phyloP scores from a whole-genome alignment of 1,140 invertebrate genomes.

The Campodea augens region DNA sequence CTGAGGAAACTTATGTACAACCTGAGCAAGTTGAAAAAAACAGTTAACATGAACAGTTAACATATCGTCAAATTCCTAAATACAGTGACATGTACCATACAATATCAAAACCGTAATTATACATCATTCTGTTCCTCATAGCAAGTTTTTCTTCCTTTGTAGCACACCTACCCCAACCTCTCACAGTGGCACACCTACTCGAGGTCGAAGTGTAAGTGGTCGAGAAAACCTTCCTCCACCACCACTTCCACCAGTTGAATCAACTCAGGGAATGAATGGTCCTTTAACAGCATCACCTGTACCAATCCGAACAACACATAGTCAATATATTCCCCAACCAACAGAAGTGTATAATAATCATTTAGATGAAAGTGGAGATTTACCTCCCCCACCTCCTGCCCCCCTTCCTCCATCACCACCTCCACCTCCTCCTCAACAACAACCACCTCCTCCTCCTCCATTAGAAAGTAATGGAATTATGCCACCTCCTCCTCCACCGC shows the following conservation, averaged over 20 bases:
- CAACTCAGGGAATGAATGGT: neutral
- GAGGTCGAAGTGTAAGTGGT: slow-evolving; percentile 38
- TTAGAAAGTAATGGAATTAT: neutral
- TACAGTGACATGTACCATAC: no score
- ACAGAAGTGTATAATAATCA: neutral
- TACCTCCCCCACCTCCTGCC: slow-evolving; percentile 41
- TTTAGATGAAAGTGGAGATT: slow-evolving; percentile 19
- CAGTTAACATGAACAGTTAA: no score
- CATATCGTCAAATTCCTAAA: no score
- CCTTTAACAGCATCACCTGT: neutral
- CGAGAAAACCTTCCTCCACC: slow-evolving; percentile 67
- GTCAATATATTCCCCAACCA: neutral
- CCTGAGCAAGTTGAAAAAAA: no score
- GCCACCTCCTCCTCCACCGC: slow-evolving; percentile 16
- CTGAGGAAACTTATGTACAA: no score
- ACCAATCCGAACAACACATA: neutral
- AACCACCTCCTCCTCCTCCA: slow-evolving; percentile 16
- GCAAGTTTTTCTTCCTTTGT: slow-evolving; percentile 12
- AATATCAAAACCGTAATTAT: no score
- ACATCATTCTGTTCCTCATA: slow-evolving; percentile 1
- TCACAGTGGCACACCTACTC: slow-evolving; percentile 41
- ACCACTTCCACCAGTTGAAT: slow-evolving; percentile 49
- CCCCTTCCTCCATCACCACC: slow-evolving; percentile 30
- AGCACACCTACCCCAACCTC: slow-evolving; percentile 42
- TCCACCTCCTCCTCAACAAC: slow-evolving; percentile 27